Conservation (phyloP, 2,888 invertebrate species). For the Alsophila aescularia region DNA sequence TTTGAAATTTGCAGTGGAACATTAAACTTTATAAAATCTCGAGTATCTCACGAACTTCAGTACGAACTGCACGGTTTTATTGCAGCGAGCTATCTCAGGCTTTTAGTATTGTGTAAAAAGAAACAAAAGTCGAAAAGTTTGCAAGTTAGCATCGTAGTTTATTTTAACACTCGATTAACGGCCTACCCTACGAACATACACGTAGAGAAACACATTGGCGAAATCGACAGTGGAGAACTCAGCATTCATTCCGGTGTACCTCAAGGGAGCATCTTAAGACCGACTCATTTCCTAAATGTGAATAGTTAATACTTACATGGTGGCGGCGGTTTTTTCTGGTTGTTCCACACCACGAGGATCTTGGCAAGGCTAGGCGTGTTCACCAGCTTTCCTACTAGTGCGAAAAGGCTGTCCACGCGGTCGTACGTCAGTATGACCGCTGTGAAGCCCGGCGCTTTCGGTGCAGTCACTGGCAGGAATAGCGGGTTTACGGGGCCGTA, state of each 20-base stretch:
- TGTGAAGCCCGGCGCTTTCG: constrained; percentile 95
- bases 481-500: constrained; percentile 89
- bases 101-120: background rate
- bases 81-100: background rate
- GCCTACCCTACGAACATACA: background rate
- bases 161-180: background rate
- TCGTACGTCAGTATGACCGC: constrained; percentile 98
- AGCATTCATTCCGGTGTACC: background rate
- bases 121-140: background rate
- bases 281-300: background rate
- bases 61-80: background rate
- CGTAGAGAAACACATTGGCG: background rate
- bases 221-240: background rate
- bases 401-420: constrained; percentile 94
- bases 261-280: background rate
- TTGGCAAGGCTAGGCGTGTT: constrained; percentile 95
- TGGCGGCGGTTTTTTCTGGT: constrained; percentile 95
- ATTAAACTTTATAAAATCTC: background rate
- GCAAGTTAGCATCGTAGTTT: background rate
- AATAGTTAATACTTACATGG: constrained; percentile 85
- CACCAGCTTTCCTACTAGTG: constrained; percentile 92
- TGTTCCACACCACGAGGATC: constrained; percentile 98
- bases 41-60: background rate
- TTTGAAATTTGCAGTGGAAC: background rate
- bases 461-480: constrained; percentile 93